Evolutionary conservation across 2,113 vertebrate species (phyloP), one percentile per base, ranked within the genome.

Genomic region (Psittacula cyanocephala): DNA sequence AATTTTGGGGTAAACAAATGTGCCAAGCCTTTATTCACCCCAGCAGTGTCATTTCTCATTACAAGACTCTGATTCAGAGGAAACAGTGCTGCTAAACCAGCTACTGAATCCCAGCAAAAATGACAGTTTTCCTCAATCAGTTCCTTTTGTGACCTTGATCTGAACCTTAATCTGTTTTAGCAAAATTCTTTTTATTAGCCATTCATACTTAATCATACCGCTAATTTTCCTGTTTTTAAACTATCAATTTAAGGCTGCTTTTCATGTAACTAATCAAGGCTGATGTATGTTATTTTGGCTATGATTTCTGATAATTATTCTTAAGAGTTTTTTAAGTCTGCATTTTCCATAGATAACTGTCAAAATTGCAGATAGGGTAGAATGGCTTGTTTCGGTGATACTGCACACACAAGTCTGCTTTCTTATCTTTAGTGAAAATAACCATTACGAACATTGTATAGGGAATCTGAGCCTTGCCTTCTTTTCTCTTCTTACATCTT

Each of bases 121-220:
- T 83, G 97, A 93, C 92, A 96, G 94, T 93, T 97, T 97, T 97
- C 97, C 97, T 97, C 96, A 96, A 96, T 97, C 97, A 96, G 95
- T 97, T 97, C 93, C 97, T 97, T 97, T 97, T 97, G 91, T 98
- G 97, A 98, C 97, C 98, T 97, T 96, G 91, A 97, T 97, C 97
- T 98, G 97, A 98, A 98, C 98, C 96, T 97, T 98, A 97, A 97
- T 98, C 97, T 98, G 97, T 97, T 98, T 96, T 95, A 97, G 96
- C 96, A 93, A 93, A 96, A 97, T 97, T 98, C 96, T 97, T 97
- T 97, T 98, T 98, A 98, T 98, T 97, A 97, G 97, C 92, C 72
- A 95, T 96, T 95, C 95, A 94, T 91, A 93, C 94, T 96, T 68
- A 95, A 95, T 97, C 93, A 94, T 85, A 89, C 91, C 14, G 13